Evolutionary conservation across 2,113 vertebrate genomes (phyloP).

Genomic region (Sialia sialis): DNA sequence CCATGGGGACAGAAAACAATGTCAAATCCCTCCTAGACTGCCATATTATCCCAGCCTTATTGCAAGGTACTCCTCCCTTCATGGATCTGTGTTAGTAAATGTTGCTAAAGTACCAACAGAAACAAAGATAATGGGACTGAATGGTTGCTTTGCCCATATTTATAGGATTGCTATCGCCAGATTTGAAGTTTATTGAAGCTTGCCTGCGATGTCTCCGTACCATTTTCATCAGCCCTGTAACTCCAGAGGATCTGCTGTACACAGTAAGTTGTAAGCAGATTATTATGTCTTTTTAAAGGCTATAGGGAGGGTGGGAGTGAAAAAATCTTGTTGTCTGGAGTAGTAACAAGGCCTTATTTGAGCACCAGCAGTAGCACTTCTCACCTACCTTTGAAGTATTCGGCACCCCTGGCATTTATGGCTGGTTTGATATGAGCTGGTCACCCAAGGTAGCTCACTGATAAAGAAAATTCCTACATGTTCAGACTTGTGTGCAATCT

Average conservation of each 20-base stretch:
- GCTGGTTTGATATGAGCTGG: background rate
- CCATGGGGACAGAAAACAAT: slow-evolving; percentile 99
- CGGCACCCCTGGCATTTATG: rapidly evolving
- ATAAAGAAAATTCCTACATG: background rate
- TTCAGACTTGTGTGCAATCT: background rate
- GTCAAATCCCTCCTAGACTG: slow-evolving; percentile 99
- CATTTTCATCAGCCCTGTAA: slow-evolving; percentile 95
- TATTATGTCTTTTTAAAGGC: background rate
- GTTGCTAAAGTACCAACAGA: background rate
- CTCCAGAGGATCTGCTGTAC: slow-evolving; percentile 97
- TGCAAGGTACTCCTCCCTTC: slow-evolving; percentile 82
- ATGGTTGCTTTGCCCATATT: background rate
- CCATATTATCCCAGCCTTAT: slow-evolving; percentile 95
- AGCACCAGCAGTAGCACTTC: background rate
- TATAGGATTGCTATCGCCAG: slow-evolving; percentile 87
- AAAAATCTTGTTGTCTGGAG: background rate
- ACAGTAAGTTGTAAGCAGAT: slow-evolving; percentile 80
- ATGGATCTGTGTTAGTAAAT: background rate
- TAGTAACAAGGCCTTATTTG: background rate
- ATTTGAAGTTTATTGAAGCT: slow-evolving; percentile 94
- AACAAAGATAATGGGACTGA: background rate
- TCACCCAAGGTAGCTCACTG: background rate
- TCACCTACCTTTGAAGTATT: rapidly evolving
- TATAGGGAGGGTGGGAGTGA: background rate
- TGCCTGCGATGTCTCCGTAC: slow-evolving; percentile 96